Evolutionary conservation across 2,113 vertebrate genomes (phyloP).

Genomic region (Cynocephalus volans): DNA sequence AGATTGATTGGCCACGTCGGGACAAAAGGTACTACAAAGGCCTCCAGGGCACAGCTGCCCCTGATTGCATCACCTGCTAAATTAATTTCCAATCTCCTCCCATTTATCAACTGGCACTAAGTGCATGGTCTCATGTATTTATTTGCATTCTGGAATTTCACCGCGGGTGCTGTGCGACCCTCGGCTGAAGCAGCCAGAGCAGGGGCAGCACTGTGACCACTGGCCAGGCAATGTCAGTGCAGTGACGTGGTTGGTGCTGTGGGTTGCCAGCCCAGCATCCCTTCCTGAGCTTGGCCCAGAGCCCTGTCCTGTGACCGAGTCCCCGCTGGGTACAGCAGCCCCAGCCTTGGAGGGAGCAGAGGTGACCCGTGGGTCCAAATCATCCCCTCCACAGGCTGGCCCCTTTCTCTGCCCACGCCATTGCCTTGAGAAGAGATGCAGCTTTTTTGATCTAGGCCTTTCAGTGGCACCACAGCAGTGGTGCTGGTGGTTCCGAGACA

Average conservation of each 20-base stretch:
- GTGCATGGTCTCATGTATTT: rapidly evolving
- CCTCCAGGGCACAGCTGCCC: rapidly evolving
- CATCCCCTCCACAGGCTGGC: not conserved
- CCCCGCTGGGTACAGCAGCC: not conserved
- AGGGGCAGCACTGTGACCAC: rapidly evolving
- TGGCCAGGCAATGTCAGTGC: too few relatives aligned
- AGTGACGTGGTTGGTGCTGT: rapidly evolving
- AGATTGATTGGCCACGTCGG: rapidly evolving
- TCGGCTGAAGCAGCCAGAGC: not conserved
- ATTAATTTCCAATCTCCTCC: not conserved
- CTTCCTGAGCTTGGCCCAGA: rapidly evolving
- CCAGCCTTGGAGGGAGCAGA: not conserved
- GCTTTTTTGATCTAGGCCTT: conserved; percentile 71
- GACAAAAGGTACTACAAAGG: not conserved
- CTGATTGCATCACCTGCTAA: rapidly evolving
- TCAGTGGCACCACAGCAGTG: conserved; percentile 24
- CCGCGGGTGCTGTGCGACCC: rapidly evolving
- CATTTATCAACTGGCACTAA: not conserved
- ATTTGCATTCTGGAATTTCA: not conserved
- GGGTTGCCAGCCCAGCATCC: rapidly evolving
- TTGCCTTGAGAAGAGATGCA: conserved; percentile 80
- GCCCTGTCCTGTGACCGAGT: rapidly evolving
- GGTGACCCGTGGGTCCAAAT: too few relatives aligned
- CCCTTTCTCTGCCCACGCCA: conserved; percentile 77
- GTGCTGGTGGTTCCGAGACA: conserved; percentile 67